Percentiles rank a stretch among this genome's conserved stretches.
Conservation (phyloP, 2,888 invertebrate genomes). For the Cantharis flavilabris region DNA sequence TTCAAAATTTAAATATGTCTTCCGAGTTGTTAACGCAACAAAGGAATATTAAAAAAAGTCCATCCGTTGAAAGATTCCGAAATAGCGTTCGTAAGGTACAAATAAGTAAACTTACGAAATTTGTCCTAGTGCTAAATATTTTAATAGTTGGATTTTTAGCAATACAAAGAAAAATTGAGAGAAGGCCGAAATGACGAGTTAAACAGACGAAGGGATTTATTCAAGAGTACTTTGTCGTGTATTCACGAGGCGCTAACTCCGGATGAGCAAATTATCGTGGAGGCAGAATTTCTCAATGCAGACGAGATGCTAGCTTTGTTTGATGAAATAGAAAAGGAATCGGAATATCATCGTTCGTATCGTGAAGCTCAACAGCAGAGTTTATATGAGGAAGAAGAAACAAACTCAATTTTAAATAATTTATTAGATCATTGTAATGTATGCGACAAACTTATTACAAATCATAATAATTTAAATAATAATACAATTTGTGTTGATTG, state of each 20-base stretch:
- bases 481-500: constrained; percentile 39
- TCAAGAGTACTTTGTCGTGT: neutral
- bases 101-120: no score
- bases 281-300: constrained; percentile 35
- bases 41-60: constrained; percentile 5
- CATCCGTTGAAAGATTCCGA: constrained; percentile 20
- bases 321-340: constrained; percentile 38
- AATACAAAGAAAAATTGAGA: constrained; percentile 30
- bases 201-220: constrained; percentile 11
- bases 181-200: constrained; percentile 16
- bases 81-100: constrained; percentile 25
- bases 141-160: constrained; percentile 16
- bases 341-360: constrained; percentile 34
- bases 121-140: no score
- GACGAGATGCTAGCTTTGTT: constrained; percentile 40
- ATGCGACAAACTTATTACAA: constrained; percentile 35
- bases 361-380: constrained; percentile 33
- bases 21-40: neutral
- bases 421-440: constrained; percentile 35
- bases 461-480: neutral
- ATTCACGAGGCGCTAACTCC: constrained; percentile 31
- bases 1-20: neutral
- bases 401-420: constrained; percentile 35
- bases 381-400: constrained; percentile 34
- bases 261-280: constrained; percentile 32